phyloP scores from a whole-genome alignment of 2,888 invertebrate genomes.

The Volucella zonaria region DNA sequence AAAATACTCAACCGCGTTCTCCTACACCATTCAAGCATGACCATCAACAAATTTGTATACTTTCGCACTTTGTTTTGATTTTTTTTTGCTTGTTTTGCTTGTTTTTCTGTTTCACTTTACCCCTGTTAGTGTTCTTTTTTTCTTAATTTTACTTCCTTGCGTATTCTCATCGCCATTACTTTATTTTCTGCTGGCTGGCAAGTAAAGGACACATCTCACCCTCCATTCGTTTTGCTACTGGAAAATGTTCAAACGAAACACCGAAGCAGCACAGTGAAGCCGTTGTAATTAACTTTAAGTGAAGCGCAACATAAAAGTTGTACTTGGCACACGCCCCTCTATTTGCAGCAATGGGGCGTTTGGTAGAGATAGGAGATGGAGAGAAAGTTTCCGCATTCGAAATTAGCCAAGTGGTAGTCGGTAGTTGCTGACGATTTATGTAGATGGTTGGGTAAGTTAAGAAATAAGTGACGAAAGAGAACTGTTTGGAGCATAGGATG shows the following conservation, averaged over 20 bases:
- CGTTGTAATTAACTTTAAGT: constrained; percentile 71
- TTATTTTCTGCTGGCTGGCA: constrained; percentile 46
- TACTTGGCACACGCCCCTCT: constrained; percentile 46
- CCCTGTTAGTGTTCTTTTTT: constrained; percentile 20
- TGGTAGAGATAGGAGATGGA: background rate
- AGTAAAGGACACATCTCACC: constrained; percentile 20
- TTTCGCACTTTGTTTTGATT: constrained; percentile 42
- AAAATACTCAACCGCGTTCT: constrained; percentile 33
- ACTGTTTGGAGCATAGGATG: background rate
- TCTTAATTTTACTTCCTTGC: constrained; percentile 7
- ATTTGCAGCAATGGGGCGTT: background rate
- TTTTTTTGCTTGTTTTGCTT: constrained; percentile 4
- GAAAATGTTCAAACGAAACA: constrained; percentile 54
- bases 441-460: background rate
- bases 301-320: constrained; percentile 70
- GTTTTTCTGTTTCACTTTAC: constrained; percentile 18
- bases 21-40: constrained; percentile 38
- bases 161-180: constrained; percentile 48
- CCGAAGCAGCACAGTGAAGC: constrained; percentile 33
- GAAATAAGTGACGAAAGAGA: constrained; percentile 44
- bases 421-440: background rate
- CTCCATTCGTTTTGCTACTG: constrained; percentile 10
- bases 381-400: constrained; percentile 60
- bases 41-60: constrained; percentile 64
- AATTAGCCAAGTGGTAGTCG: constrained; percentile 49